Evolutionary conservation across 2,888 invertebrate species (phyloP), one percentile per base, ranked within the genome.

Genomic region (Melolontha melolontha): DNA sequence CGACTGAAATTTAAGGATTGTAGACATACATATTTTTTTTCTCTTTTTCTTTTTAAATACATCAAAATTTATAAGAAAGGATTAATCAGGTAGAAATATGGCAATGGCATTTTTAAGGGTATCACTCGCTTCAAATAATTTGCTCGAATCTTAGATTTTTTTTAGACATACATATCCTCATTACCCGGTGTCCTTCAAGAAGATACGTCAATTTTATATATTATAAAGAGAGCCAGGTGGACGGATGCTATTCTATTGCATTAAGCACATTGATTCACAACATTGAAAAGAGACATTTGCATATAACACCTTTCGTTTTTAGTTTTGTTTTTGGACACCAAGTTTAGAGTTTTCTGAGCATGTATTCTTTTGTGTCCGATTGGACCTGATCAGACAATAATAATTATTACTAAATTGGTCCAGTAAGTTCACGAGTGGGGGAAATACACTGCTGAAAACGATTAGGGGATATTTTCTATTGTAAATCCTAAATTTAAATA

Each of bases 231-330:
- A 47, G 74, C 71, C 77, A 72, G 76, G 76, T 80, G 80, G 80
- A 80, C 80, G 79, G 80, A 80, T 79, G 76, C 80, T 78, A 79
- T 75, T 77, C 78, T 77, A 78, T 75, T 73, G 72, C 34, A 74
- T 75, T 66, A 76, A 77, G 76, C 75, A 73, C 71, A 76, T 68
- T 69, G 41, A 57, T 57, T 42, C 8, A 22, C 41, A 16, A 57
- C 67, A 74, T 70, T 68, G 71, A 68, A 63, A 67, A 69, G 65
- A 66, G 66, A 51, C 70, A 70, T 1, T 34, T 34, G 8, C 34
- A 34, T 10, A 6, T 34, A 34, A 34, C 10, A 34, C 7, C 34
- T 1, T 34, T 8, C 34, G 34, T 34, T 6, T 29, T 6, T 5
- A 29, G 4, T 29, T 29, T 29, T 29, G 47, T 52, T 52, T 50